Percentiles rank a stretch among this genome's conserved stretches.
Evolutionary conservation across 2,888 invertebrate species (phyloP).

Genomic region (Temnothorax ravouxi): DNA sequence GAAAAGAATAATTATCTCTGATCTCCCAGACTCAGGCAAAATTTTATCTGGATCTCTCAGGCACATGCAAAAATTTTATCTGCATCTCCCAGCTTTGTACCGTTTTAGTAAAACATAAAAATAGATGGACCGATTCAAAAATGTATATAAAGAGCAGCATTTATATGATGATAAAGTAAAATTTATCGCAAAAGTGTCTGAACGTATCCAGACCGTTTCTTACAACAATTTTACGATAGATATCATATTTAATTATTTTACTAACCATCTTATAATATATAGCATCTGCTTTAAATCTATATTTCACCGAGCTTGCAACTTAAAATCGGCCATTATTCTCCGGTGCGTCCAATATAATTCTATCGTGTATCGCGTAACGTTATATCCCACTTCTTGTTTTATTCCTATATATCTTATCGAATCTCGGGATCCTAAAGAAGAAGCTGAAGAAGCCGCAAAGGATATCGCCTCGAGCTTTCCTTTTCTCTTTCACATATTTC

Average conservation of each 20-base stretch:
- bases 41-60: too few species aligned
- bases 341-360: neutral
- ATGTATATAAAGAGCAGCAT: neutral
- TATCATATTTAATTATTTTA: neutral
- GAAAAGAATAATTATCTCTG: too few species aligned
- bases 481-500: slow-evolving; percentile 17
- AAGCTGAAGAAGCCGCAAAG: slow-evolving; percentile 27
- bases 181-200: neutral
- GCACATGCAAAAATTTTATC: too few species aligned
- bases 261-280: neutral
- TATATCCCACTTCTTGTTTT: slow-evolving; percentile 24
- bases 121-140: slow-evolving; percentile 25
- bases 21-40: too few species aligned
- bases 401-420: slow-evolving; percentile 11
- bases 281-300: neutral
- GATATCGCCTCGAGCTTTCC: slow-evolving; percentile 27
- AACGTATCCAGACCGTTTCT: neutral
- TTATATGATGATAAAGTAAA: slow-evolving; percentile 24
- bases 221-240: neutral
- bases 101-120: slow-evolving; percentile 4
- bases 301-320: neutral
- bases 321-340: neutral
- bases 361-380: slow-evolving; percentile 4
- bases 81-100: too few species aligned
- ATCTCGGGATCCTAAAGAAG: neutral